Evolutionary conservation across 2,797 vertebrate genomes (phyloP), one percentile per base, ranked within the genome.

Genomic region (Sebastes steindachneri): DNA sequence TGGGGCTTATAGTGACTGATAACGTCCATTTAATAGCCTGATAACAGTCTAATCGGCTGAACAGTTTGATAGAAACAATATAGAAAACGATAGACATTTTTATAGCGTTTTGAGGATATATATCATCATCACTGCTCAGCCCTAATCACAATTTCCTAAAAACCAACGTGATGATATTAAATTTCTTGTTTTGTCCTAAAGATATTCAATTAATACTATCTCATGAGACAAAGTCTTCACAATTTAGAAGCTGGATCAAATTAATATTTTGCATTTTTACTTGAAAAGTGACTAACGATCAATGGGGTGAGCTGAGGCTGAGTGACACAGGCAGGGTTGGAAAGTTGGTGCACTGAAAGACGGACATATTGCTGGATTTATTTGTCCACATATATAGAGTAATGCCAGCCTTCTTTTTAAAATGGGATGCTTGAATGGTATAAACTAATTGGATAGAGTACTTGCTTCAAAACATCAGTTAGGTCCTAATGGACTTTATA

Each of bases 391-490:
- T 41, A 51, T 21, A 33, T 0, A n/a, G 12, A 57, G 12, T 8
- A 26, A 28, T 10, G 5, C 12, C 37, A 41, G 4, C 28, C 9
- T 14, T 3, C 9, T 45, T 55, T 64, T 66, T 41, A 25, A 58
- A 63, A 35, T 15, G 1, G 2, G 9, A 29, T 21, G 4, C 19
- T 45, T 74, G 11, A 57, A 33, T 45, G n/a, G 33, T 4, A 9
- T 9, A 14, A 60, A 58, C 15, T 26, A 71, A 53, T 35, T 59
- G 35, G 29, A 57, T 3, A 4, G 63, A 48, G n/a, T 53, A 31
- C 41, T 64, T 73, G 33, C 74, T 77, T 66, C 41, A 35, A 67
- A 77, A 58, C 54, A 76, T 33, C 21, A 21, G 25, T 73, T 25
- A 23, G 41, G n/a, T 71, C 70, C 59, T 66, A 63, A 71, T 72